Evolutionary conservation across 2,797 vertebrate species (phyloP).

Genomic region (Alauda arvensis): DNA sequence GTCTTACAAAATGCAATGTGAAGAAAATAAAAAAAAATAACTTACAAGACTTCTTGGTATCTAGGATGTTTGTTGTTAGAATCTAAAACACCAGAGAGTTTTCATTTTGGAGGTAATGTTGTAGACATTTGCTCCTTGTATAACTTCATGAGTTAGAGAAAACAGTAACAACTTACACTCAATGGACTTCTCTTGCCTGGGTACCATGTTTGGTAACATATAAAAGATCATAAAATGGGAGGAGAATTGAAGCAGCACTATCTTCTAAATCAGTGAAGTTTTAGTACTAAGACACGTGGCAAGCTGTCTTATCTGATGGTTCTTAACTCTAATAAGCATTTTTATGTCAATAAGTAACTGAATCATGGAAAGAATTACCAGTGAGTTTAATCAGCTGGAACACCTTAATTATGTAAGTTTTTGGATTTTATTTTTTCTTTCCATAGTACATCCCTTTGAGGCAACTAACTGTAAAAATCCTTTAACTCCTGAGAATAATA

Average conservation of each 20-base stretch:
- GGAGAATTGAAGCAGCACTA: slow-evolving; percentile 31
- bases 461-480: neutral
- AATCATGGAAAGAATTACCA: slow-evolving; percentile 6
- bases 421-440: slow-evolving; percentile 10
- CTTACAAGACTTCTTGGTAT: neutral
- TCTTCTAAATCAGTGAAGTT: slow-evolving; percentile 30
- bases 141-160: neutral
- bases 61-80: neutral
- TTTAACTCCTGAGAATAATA: neutral
- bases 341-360: slow-evolving; percentile 53
- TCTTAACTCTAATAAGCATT: slow-evolving; percentile 46
- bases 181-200: neutral
- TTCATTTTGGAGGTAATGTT: neutral
- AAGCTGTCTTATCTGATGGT: slow-evolving; percentile 31
- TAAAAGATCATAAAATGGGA: neutral
- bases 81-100: neutral
- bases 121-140: neutral
- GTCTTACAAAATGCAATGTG: neutral
- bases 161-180: neutral
- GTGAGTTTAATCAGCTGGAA: slow-evolving; percentile 19
- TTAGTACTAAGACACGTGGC: slow-evolving; percentile 48
- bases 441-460: neutral
- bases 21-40: neutral
- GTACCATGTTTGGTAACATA: neutral
- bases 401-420: neutral